A percentile compares a stretch with the other conserved stretches of the same genome.
Evolutionary conservation across 2,888 invertebrate species (phyloP).

Genomic region (Neelides folsomi): DNA sequence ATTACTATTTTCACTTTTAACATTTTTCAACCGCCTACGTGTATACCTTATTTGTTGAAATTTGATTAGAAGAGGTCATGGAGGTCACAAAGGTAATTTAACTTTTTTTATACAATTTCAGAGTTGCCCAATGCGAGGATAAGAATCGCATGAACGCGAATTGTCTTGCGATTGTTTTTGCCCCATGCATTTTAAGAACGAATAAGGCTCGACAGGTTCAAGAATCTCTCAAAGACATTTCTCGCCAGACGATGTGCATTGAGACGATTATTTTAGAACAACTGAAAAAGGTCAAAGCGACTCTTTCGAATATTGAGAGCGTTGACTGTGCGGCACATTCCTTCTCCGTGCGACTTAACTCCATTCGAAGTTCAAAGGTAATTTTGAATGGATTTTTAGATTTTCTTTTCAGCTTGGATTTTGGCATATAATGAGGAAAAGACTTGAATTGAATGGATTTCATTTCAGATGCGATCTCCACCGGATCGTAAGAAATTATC

Average conservation of each 20-base stretch:
- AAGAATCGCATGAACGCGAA: conserved; percentile 85
- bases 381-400: no score
- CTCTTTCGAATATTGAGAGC: conserved; percentile 77
- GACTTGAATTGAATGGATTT: no score
- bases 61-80: neutral
- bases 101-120: conserved; percentile 28
- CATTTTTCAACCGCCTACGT: neutral
- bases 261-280: conserved; percentile 82
- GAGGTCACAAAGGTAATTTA: neutral
- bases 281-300: conserved; percentile 65
- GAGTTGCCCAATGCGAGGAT: conserved; percentile 72
- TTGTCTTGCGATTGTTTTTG: conserved; percentile 84
- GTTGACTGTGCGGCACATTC: conserved; percentile 74
- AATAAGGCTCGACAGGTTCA: conserved; percentile 78
- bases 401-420: no score
- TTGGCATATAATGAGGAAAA: no score
- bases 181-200: conserved; percentile 81
- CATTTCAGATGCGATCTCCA: conserved; percentile 21
- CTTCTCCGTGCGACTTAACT: conserved; percentile 64
- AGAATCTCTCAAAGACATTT: conserved; percentile 78
- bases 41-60: no score
- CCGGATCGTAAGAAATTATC: conserved; percentile 21
- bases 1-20: neutral
- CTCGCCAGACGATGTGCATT: conserved; percentile 75
- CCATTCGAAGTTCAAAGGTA: conserved; percentile 60